phyloP scores from a whole-genome alignment of 2,888 invertebrate genomes.

The Clepsis dumicolana region DNA sequence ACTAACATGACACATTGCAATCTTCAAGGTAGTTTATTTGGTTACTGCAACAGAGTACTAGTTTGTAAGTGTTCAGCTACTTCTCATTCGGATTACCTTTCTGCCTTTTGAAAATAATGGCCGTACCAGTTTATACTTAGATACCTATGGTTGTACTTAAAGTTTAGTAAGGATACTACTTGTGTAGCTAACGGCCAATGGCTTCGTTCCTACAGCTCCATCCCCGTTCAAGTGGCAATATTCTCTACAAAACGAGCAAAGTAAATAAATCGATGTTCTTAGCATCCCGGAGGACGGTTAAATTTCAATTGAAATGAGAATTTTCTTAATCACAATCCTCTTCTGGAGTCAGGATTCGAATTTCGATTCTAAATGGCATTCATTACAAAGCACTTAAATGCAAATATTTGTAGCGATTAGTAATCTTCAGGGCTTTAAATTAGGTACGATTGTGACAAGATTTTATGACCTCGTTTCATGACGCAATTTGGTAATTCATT shows the following conservation, averaged over 20 bases:
- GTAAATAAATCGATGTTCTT: slow-evolving; percentile 42
- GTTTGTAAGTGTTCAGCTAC: too few relatives aligned
- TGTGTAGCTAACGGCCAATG: not conserved
- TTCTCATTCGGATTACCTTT: too few relatives aligned
- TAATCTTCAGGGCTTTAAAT: not conserved
- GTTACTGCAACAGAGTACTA: too few relatives aligned
- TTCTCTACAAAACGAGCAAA: slow-evolving; percentile 36
- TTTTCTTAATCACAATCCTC: slow-evolving; percentile 48
- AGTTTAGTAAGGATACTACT: too few relatives aligned
- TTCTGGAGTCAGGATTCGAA: slow-evolving; percentile 46
- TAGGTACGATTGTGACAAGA: not conserved
- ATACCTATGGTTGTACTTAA: too few relatives aligned
- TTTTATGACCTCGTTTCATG: not conserved
- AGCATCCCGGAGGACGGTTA: slow-evolving; percentile 42
- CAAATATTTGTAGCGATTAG: slow-evolving; percentile 24
- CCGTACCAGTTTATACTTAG: too few relatives aligned
- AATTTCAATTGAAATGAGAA: slow-evolving; percentile 55
- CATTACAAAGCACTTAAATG: slow-evolving; percentile 45
- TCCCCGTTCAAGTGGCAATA: slow-evolving; percentile 41
- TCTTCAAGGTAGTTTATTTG: too few relatives aligned
- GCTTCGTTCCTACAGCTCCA: not conserved
- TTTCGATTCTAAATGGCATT: slow-evolving; percentile 50
- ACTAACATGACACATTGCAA: too few relatives aligned
- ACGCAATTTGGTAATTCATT: not conserved
- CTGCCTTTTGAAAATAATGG: not conserved